Evolutionary conservation across 2,888 invertebrate genomes (phyloP).

Genomic region (Gymnosoma rotundatum): DNA sequence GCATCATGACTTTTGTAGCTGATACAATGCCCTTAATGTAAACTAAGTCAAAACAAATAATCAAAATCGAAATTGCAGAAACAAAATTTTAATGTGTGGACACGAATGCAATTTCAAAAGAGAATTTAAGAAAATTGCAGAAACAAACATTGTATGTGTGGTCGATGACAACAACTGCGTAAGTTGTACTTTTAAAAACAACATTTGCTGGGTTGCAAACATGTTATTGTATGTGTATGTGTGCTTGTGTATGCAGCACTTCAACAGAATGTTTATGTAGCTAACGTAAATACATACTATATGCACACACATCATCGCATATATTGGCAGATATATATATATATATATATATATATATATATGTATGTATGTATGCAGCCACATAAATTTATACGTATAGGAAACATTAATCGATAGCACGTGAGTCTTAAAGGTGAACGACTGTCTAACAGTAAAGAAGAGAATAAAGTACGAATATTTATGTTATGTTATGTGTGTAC

Average conservation of each 20-base stretch:
- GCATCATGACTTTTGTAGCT: too few relatives aligned
- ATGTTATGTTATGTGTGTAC: conserved; percentile 48
- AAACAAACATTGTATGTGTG: too few relatives aligned
- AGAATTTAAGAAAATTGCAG: too few relatives aligned
- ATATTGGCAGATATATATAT: background rate
- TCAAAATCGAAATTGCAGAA: too few relatives aligned
- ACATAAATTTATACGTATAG: conserved; percentile 13
- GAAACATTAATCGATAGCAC: conserved; percentile 78
- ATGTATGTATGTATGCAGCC: too few relatives aligned
- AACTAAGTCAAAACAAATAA: too few relatives aligned
- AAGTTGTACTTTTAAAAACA: conserved; percentile 1
- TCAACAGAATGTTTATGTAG: conserved; percentile 31
- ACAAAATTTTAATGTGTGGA: too few relatives aligned
- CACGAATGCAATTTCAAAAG: too few relatives aligned
- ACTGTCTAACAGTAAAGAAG: conserved; percentile 73
- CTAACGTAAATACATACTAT: background rate
- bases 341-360: background rate
- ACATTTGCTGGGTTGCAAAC: conserved; percentile 27
- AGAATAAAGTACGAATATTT: conserved; percentile 49
- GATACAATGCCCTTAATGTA: too few relatives aligned
- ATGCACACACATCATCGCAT: background rate
- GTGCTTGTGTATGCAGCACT: background rate
- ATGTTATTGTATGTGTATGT: background rate
- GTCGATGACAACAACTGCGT: too few relatives aligned
- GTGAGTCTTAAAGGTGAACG: conserved; percentile 80